phyloP scores from a whole-genome alignment of 2,888 invertebrate genomes.

The Lathronympha strigana region DNA sequence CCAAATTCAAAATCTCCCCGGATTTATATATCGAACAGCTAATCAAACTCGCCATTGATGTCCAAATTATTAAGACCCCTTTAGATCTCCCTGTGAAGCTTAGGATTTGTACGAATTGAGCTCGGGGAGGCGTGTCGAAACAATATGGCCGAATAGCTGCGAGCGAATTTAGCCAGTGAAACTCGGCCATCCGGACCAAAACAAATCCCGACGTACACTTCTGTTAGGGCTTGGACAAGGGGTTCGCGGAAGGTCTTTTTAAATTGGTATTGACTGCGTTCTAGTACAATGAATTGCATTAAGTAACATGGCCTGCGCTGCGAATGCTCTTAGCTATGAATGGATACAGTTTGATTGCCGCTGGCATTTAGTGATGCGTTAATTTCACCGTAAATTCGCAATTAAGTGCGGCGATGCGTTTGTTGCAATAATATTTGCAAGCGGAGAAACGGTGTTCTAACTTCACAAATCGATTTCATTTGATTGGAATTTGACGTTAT shows the following conservation, averaged over 20 bases:
- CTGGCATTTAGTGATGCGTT: constrained; percentile 44
- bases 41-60: constrained; percentile 65
- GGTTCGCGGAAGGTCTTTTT: constrained; percentile 50
- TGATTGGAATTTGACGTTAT: no score
- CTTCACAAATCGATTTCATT: not conserved
- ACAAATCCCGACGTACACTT: constrained; percentile 45
- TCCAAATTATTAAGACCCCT: constrained; percentile 52
- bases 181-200: constrained; percentile 51
- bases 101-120: constrained; percentile 49
- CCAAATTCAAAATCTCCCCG: constrained; percentile 67
- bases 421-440: not conserved
- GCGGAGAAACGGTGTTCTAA: not conserved
- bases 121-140: constrained; percentile 49
- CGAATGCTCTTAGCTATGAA: constrained; percentile 73
- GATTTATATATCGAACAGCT: constrained; percentile 65
- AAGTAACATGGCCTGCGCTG: constrained; percentile 73
- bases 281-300: constrained; percentile 80
- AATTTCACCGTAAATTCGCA: constrained; percentile 53
- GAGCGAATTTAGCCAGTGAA: constrained; percentile 56
- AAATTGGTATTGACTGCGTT: constrained; percentile 61
- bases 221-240: constrained; percentile 43
- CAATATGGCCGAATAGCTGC: constrained; percentile 60
- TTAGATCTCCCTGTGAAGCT: constrained; percentile 47
- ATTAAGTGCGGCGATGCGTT: constrained; percentile 50
- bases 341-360: constrained; percentile 75